phyloP scores from a whole-genome alignment of 2,113 vertebrate genomes.

The Falcunculus frontatus region DNA sequence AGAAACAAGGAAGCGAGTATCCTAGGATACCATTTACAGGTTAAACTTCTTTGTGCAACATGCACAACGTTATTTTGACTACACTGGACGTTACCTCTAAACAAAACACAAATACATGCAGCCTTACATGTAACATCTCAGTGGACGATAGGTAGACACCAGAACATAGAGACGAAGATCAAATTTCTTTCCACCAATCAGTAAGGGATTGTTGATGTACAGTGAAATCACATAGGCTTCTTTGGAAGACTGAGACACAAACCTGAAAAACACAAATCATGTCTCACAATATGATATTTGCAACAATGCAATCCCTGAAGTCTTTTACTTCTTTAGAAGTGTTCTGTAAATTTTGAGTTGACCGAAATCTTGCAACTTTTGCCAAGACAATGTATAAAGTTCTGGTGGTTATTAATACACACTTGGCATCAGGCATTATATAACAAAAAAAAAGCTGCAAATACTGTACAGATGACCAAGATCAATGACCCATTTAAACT shows the following conservation, averaged over 20 bases:
- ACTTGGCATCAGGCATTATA: not conserved
- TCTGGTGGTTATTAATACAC: not conserved
- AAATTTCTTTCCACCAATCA: constrained; percentile 97
- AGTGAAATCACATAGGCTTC: constrained; percentile 98
- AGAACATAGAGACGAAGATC: constrained; percentile 94
- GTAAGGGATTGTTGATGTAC: constrained; percentile 92
- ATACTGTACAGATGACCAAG: not conserved
- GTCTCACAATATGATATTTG: not conserved
- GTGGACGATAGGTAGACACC: constrained; percentile 91
- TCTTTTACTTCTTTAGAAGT: not conserved
- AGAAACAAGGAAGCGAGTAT: not conserved
- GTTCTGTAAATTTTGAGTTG: not conserved
- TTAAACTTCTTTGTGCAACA: not conserved
- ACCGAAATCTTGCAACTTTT: not conserved
- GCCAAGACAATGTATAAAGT: not conserved
- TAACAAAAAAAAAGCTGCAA: not conserved
- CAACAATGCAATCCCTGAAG: not conserved
- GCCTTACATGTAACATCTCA: constrained; percentile 96
- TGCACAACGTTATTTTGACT: not conserved
- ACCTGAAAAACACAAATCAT: constrained; percentile 67
- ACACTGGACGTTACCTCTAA: not conserved
- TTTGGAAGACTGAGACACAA: constrained; percentile 85
- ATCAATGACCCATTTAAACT: not conserved
- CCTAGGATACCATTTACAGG: not conserved
- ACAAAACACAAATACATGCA: not conserved